Evolutionary conservation across 2,113 vertebrate species (phyloP).

Genomic region (Elachura formosa): DNA sequence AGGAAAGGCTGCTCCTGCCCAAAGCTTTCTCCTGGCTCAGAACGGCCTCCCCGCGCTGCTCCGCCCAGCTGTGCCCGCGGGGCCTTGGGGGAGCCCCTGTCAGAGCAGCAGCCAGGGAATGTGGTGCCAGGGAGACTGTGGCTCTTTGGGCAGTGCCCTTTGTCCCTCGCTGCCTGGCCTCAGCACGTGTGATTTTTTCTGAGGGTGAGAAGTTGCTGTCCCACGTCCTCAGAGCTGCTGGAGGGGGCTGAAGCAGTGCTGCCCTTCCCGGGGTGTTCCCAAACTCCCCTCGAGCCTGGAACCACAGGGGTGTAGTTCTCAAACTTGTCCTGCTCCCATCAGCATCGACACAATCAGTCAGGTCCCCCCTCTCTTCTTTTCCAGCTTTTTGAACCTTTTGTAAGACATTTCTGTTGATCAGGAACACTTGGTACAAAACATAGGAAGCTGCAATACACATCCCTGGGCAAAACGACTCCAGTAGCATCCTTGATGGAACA

Average conservation of each 20-base stretch:
- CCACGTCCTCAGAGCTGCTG: neutral
- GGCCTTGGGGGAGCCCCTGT: neutral
- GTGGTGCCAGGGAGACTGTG: neutral
- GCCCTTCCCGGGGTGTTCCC: neutral
- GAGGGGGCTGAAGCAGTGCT: neutral
- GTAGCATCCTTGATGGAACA: conserved; percentile 74
- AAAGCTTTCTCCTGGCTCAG: neutral
- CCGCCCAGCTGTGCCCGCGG: neutral
- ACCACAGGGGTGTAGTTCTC: neutral
- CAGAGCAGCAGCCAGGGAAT: neutral
- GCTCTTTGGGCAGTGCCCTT: neutral
- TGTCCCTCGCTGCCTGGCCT: neutral
- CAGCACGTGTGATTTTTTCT: neutral
- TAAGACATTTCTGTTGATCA: conserved; percentile 48
- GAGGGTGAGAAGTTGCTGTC: neutral
- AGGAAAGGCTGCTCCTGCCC: neutral
- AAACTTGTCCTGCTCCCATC: neutral
- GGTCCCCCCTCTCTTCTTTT: neutral
- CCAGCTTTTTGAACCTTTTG: conserved; percentile 52
- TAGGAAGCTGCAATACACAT: conserved; percentile 61
- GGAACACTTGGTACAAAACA: conserved; percentile 69
- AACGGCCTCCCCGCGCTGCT: neutral
- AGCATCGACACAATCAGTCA: neutral
- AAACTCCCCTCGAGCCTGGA: neutral
- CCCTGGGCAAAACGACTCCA: conserved; percentile 70